Base-by-base conservation (phyloP, 2,113 vertebrate genomes). In the Tyto alba region DNA sequence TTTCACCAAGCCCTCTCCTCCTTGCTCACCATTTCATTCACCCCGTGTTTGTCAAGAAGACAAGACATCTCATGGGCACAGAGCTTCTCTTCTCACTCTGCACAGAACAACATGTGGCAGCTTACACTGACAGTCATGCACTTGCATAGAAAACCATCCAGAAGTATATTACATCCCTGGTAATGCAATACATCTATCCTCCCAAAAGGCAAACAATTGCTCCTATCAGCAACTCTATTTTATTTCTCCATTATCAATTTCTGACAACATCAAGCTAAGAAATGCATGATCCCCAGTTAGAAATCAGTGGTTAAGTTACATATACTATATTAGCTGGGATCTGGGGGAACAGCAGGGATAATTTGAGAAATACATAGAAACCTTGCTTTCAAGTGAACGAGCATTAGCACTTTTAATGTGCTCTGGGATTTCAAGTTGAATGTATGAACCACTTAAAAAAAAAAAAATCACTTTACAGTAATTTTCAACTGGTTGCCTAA, bases 401-500 rank as follows among this genome's bases (percentile, higher is more conserved):
- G 66, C 80, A 93, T 93, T 95, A 96, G 66, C 89, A 79, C 94
- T 96, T 93, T 66, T 76, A 93, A 94, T 73, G 57, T 94, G 94
- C 89, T 89, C 40, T 73, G 94, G 94, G 95, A 97, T 82, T 97
- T 97, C 87, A 94, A 94, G 95, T 88, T 82, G 89, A 96, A 94
- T 20, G 27, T 73, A 95, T 53, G 85, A 96, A 91, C 38, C 81
- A 88, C 92, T 96, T 5, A 68, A 82, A 80, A 77, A 86, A 27
- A 92, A 91, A 91, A 89, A 91, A 79, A 89, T 55, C 89, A 95
- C 93, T 96, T 97, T 96, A 93, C 81, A 79, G 66, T 95, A 89
- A 97, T 96, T 97, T 96, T 82, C 66, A 93, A 91, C 89, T 89
- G 87, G 93, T 97, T 96, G 94, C 96, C 89, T 97, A 96, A 97